Conservation (phyloP, 30 jellyfish, hydroid and myxozoan species). For the Nemopilema nomurai region DNA sequence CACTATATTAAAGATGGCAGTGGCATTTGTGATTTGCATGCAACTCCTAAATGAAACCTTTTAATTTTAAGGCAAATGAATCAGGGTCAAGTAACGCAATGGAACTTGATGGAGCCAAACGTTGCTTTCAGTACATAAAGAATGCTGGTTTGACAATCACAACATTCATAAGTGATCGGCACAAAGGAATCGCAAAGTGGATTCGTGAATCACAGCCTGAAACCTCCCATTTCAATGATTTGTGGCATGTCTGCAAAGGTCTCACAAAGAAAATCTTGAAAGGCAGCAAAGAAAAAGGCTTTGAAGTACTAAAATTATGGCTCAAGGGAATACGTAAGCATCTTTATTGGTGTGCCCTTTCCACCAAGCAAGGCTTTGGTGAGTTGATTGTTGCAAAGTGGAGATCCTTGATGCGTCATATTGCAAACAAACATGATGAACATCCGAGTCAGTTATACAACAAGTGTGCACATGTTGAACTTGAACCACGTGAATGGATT, state of each 20-base stretch:
- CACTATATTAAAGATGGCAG: slow-evolving; percentile 1
- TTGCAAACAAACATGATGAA: slow-evolving; percentile 28
- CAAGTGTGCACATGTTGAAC: slow-evolving; percentile 30
- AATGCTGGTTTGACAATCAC: neutral
- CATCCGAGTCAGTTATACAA: slow-evolving; percentile 15
- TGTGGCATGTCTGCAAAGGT: slow-evolving; percentile 49
- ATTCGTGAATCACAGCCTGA: neutral
- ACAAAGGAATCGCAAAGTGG: slow-evolving; percentile 36
- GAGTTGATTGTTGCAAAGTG: slow-evolving; percentile 44
- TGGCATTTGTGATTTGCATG: slow-evolving; percentile 1
- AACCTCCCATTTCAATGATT: slow-evolving; percentile 16
- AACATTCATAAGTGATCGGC: slow-evolving; percentile 20
- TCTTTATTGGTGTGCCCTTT: slow-evolving; percentile 42
- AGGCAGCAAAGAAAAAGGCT: slow-evolving; percentile 13
- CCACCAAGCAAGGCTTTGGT: slow-evolving; percentile 28
- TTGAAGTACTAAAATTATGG: slow-evolving; percentile 4
- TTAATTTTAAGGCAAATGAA: slow-evolving; percentile 33
- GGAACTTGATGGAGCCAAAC: slow-evolving; percentile 20
- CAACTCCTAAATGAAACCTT: neutral
- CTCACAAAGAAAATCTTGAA: slow-evolving; percentile 19
- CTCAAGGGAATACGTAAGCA: slow-evolving; percentile 17
- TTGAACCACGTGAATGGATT: slow-evolving; percentile 42
- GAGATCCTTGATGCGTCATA: slow-evolving; percentile 39
- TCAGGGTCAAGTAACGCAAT: slow-evolving; percentile 19
- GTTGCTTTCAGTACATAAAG: slow-evolving; percentile 3